Evolutionary conservation across 2,113 vertebrate species (phyloP).

Genomic region (Pitta sordida): DNA sequence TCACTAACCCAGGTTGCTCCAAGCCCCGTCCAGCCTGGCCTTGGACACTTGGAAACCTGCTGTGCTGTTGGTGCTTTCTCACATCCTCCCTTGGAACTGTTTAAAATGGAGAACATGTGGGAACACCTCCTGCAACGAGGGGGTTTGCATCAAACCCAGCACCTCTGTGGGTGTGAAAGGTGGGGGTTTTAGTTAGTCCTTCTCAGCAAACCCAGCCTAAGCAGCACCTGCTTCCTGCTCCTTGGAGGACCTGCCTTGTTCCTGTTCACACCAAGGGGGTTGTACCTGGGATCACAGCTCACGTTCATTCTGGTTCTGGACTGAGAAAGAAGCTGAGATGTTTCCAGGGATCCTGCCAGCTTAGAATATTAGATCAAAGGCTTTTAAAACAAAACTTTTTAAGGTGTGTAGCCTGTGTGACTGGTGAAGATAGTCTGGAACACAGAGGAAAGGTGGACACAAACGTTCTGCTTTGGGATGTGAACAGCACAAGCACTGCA

Average conservation of each 20-base stretch:
- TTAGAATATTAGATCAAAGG: background rate
- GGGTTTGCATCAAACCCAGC: background rate
- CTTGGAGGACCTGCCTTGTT: background rate
- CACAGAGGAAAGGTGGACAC: background rate
- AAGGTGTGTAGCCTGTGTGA: background rate
- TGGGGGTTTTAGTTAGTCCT: background rate
- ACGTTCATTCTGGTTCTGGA: background rate
- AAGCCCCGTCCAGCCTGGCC: background rate
- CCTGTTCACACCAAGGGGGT: background rate
- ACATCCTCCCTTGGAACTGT: background rate
- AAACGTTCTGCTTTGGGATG: background rate
- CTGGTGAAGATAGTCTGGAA: background rate
- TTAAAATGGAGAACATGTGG: background rate
- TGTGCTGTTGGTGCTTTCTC: background rate
- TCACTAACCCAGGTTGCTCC: background rate
- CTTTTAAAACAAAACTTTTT: background rate
- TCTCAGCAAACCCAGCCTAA: background rate
- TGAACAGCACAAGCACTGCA: background rate
- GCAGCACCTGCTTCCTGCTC: fast-evolving
- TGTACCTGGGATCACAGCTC: background rate
- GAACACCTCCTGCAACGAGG: background rate
- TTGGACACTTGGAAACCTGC: background rate
- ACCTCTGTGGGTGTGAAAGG: background rate
- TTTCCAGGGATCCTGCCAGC: background rate
- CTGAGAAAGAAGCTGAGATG: background rate